Conservation (phyloP, 1,140 invertebrate species). For the Orius insidiosus region DNA sequence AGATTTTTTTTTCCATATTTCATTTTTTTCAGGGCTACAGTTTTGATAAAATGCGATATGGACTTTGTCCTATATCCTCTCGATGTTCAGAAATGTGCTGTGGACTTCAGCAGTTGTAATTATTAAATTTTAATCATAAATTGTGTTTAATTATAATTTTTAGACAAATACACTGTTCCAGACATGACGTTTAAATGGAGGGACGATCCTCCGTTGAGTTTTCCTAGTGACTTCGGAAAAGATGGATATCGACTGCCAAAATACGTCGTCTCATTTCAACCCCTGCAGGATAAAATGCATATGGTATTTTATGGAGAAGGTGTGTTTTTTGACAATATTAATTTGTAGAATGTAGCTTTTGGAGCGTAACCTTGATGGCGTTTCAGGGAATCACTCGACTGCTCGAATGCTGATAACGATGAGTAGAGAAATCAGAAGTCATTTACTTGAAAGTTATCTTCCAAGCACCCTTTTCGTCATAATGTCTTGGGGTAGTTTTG, state of each 20-base stretch:
- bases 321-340: slow-evolving; percentile 28
- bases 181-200: slow-evolving; percentile 38
- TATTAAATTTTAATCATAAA: slow-evolving; percentile 16
- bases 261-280: slow-evolving; percentile 38
- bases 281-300: slow-evolving; percentile 32
- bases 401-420: slow-evolving; percentile 36
- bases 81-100: slow-evolving; percentile 38
- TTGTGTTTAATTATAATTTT: slow-evolving; percentile 19
- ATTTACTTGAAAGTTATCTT: slow-evolving; percentile 41
- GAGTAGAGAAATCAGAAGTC: slow-evolving; percentile 36
- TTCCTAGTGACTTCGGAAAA: slow-evolving; percentile 31
- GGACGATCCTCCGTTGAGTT: slow-evolving; percentile 31
- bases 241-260: slow-evolving; percentile 35
- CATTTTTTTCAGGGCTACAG: slow-evolving; percentile 36
- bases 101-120: slow-evolving; percentile 43
- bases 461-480: slow-evolving; percentile 43
- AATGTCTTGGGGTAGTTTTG: slow-evolving; percentile 46
- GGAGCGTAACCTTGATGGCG: slow-evolving; percentile 13
- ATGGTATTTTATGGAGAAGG: slow-evolving; percentile 40
- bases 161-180: slow-evolving; percentile 37
- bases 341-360: not conserved
- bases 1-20: no score
- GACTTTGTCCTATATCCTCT: slow-evolving; percentile 39
- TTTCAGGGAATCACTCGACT: slow-evolving; percentile 35
- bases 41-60: slow-evolving; percentile 42